Conservation (phyloP, 2,113 vertebrate species). For the Phrynosoma platyrhinos region DNA sequence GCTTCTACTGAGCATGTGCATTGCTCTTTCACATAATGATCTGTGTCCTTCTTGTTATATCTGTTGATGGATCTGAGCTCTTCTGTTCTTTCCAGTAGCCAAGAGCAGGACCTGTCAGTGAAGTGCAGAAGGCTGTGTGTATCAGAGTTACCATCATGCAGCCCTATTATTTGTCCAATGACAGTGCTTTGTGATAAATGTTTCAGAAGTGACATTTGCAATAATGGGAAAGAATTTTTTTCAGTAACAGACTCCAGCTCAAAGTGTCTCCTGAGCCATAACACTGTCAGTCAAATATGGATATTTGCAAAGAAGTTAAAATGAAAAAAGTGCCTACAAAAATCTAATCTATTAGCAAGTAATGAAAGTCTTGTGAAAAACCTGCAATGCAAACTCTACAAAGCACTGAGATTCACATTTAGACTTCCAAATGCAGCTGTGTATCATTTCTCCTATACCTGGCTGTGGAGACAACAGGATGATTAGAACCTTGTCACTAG, state of each 20-base stretch:
- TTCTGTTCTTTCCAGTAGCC: conserved; percentile 66
- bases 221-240: conserved; percentile 65
- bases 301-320: conserved; percentile 50
- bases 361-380: conserved; percentile 37
- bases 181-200: conserved; percentile 68
- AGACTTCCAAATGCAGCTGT: background rate
- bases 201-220: conserved; percentile 77
- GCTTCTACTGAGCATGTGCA: conserved; percentile 26
- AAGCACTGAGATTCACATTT: conserved; percentile 8
- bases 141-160: conserved; percentile 59
- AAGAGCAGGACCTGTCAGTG: conserved; percentile 64
- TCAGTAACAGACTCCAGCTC: conserved; percentile 58
- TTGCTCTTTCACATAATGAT: conserved; percentile 41
- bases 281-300: conserved; percentile 60
- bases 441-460: background rate
- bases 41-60: conserved; percentile 13
- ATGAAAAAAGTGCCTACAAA: background rate
- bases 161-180: conserved; percentile 67
- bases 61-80: conserved; percentile 63
- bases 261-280: conserved; percentile 54
- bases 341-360: conserved; percentile 50
- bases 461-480: too few relatives aligned
- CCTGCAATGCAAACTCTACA: background rate
- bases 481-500: too few relatives aligned
- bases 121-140: conserved; percentile 46